Conservation (phyloP, 2,113 vertebrate species). For the Puma concolor region DNA sequence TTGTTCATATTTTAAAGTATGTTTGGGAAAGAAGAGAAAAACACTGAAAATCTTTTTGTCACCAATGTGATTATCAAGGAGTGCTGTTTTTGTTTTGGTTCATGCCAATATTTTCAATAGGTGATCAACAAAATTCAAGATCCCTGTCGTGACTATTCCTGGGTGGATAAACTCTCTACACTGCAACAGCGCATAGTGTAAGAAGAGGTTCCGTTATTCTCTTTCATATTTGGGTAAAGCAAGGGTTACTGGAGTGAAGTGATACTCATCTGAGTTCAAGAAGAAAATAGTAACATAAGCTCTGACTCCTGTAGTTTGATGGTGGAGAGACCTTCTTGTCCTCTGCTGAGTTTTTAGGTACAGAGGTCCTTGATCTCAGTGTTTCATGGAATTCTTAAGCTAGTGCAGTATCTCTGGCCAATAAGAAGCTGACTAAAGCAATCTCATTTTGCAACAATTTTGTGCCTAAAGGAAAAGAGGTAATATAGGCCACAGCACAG, state of each 20-base stretch:
- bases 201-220: constrained; percentile 72
- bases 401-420: neutral
- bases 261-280: neutral
- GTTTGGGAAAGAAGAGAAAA: neutral
- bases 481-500: neutral
- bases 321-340: neutral
- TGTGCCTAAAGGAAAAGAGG: neutral
- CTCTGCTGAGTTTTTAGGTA: neutral
- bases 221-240: neutral
- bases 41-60: neutral
- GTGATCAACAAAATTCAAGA: constrained; percentile 83
- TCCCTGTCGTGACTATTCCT: constrained; percentile 83
- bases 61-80: neutral
- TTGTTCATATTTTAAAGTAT: neutral
- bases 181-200: constrained; percentile 88
- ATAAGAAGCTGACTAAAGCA: neutral
- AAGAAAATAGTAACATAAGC: neutral
- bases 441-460: neutral
- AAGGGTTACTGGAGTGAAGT: neutral
- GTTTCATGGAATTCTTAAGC: neutral
- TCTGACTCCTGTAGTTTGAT: neutral
- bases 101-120: constrained; percentile 79
- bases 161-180: constrained; percentile 89
- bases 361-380: neutral
- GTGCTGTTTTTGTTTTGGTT: neutral